These are phyloP conservation scores for Leptatherina wallacei DNA, from an alignment of 2,797 vertebrate genomes.

Conservation along the genomic window DNA sequence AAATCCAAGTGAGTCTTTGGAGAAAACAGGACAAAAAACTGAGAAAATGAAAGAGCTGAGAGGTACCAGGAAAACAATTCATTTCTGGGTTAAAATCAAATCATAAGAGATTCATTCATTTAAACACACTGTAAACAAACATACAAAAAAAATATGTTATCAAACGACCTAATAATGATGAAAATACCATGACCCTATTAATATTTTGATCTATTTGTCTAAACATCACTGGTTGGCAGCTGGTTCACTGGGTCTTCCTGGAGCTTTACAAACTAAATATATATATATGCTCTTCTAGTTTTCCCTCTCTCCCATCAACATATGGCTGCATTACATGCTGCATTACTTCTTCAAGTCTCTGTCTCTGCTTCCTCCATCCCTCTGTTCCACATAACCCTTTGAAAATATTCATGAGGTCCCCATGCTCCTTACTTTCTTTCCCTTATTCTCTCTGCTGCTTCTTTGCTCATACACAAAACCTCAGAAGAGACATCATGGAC, in stretches of 20 bases:
- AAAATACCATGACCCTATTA: not conserved
- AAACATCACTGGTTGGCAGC: not conserved
- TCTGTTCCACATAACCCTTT: conserved; percentile 33
- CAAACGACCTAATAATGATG: not conserved
- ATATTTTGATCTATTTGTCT: not conserved
- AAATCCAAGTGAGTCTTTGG: not conserved
- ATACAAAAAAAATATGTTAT: not conserved
- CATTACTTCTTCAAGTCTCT: conserved; percentile 53
- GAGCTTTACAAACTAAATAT: conserved; percentile 30
- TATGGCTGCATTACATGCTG: conserved; percentile 57
- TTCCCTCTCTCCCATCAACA: conserved; percentile 27
- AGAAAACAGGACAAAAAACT: not conserved
- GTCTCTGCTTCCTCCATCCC: conserved; percentile 14
- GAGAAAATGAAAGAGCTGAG: no score
- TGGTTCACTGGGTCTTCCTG: not conserved
- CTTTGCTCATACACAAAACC: conserved; percentile 16
- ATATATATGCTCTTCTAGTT: conserved; percentile 29
- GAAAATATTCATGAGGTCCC: conserved; percentile 31
- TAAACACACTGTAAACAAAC: not conserved
- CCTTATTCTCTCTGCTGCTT: not conserved
- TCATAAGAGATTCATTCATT: not conserved
- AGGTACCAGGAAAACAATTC: no score
- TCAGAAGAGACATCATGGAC: conserved; percentile 41
- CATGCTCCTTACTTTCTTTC: conserved; percentile 6
- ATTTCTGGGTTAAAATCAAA: no score